Conservation (phyloP, 2,797 vertebrate genomes). For the Octomys mimax region DNA sequence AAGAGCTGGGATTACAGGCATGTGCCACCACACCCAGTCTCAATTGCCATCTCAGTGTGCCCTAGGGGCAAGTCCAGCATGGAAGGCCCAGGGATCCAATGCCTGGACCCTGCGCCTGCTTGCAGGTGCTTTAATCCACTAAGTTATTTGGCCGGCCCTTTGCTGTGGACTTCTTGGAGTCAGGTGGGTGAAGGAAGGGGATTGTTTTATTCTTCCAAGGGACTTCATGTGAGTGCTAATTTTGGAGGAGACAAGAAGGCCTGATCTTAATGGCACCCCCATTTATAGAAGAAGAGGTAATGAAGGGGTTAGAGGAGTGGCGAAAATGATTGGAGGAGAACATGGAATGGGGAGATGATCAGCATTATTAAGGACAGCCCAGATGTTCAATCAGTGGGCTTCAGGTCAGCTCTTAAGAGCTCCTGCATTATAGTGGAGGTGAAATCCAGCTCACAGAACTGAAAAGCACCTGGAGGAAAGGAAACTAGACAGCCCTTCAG, state of each 20-base stretch:
- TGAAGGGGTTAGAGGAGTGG: not conserved
- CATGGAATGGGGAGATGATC: not conserved
- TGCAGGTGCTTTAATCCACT: too few relatives aligned
- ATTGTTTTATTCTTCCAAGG: not conserved
- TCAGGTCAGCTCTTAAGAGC: not conserved
- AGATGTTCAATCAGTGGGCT: not conserved
- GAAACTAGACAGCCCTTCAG: not conserved
- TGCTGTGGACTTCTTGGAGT: not conserved
- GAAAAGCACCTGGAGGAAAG: not conserved
- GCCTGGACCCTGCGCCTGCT: too few relatives aligned
- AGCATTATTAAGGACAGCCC: not conserved
- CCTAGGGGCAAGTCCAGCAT: too few relatives aligned
- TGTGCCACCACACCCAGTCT: too few relatives aligned
- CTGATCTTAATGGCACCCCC: not conserved
- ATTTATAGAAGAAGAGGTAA: constrained; percentile 17
- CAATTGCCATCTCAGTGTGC: too few relatives aligned
- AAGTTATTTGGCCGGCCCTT: not conserved
- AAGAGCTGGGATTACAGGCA: too few relatives aligned
- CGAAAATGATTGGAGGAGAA: not conserved
- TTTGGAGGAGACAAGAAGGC: constrained; percentile 5
- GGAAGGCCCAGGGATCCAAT: too few relatives aligned
- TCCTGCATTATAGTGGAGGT: not conserved
- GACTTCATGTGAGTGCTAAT: not conserved
- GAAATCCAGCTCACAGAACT: not conserved
- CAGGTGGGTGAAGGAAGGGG: not conserved